Evolutionary conservation across 2,113 vertebrate genomes (phyloP).

Genomic region (Datnioides undecimradiatus): DNA sequence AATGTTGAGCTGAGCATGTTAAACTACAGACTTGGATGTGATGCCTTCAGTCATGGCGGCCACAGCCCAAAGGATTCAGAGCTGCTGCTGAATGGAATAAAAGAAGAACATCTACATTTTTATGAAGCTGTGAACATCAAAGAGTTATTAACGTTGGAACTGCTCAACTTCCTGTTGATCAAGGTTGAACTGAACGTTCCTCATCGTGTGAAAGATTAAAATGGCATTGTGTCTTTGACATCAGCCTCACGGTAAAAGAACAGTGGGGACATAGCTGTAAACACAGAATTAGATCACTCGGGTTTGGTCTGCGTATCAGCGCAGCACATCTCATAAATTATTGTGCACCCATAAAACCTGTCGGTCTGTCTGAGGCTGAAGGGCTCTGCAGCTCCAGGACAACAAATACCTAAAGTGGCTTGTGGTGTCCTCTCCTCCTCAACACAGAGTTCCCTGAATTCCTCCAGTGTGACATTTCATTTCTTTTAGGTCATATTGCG

Average conservation of each 20-base stretch:
- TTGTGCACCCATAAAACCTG: neutral
- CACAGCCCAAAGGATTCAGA: neutral
- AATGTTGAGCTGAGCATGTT: neutral
- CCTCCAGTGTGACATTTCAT: constrained; percentile 53
- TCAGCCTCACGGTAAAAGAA: neutral
- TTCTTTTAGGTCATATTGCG: constrained; percentile 50
- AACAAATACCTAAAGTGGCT: constrained; percentile 3
- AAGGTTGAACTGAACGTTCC: neutral
- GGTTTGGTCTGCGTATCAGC: neutral
- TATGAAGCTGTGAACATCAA: neutral
- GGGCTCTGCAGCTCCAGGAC: neutral
- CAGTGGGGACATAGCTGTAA: neutral
- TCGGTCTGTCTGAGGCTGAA: neutral
- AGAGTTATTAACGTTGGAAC: neutral
- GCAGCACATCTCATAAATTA: neutral
- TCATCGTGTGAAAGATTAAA: neutral
- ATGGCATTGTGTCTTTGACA: neutral
- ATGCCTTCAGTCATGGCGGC: too few relatives aligned
- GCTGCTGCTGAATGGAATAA: neutral
- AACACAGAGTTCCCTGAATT: constrained; percentile 41
- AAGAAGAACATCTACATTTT: neutral
- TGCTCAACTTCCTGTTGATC: neutral
- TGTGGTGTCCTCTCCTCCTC: constrained; percentile 7
- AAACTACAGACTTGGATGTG: too few relatives aligned
- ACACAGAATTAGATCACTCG: neutral